Evolutionary conservation across 2,797 vertebrate species (phyloP).

Genomic region (Gymnoscopelus braueri): DNA sequence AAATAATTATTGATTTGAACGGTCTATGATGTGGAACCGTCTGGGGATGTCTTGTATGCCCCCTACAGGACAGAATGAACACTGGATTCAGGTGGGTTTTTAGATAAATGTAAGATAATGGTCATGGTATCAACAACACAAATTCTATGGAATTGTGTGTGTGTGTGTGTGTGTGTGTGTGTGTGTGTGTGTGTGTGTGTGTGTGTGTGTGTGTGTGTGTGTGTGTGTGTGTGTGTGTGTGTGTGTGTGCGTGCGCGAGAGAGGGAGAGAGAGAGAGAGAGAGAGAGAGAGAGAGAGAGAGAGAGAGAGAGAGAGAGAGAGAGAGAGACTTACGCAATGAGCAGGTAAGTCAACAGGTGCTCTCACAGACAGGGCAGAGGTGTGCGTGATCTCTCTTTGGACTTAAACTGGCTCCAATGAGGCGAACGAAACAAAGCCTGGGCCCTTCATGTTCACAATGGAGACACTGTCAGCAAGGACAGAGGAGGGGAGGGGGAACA

Average conservation of each 20-base stretch:
- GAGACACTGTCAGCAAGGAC: constrained; percentile 66
- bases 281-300: too few species aligned
- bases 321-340: constrained; percentile 44
- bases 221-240: too few species aligned
- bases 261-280: too few species aligned
- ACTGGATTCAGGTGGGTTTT: constrained; percentile 6
- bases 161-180: background rate
- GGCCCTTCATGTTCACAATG: constrained; percentile 69
- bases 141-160: background rate
- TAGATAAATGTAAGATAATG: too few species aligned
- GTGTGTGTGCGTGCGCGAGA: too few species aligned
- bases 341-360: constrained; percentile 65
- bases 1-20: constrained; percentile 48
- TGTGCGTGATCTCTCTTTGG: constrained; percentile 50
- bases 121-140: background rate
- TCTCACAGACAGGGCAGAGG: constrained; percentile 37
- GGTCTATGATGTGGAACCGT: constrained; percentile 31
- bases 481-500: constrained; percentile 68
- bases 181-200: too few species aligned
- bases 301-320: background rate
- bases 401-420: constrained; percentile 65
- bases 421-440: constrained; percentile 63
- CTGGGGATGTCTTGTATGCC: background rate
- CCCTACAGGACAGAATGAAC: constrained; percentile 25
- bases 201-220: too few species aligned